Evolutionary conservation across 2,888 invertebrate genomes (phyloP).

Genomic region (Tetropium fuscum): DNA sequence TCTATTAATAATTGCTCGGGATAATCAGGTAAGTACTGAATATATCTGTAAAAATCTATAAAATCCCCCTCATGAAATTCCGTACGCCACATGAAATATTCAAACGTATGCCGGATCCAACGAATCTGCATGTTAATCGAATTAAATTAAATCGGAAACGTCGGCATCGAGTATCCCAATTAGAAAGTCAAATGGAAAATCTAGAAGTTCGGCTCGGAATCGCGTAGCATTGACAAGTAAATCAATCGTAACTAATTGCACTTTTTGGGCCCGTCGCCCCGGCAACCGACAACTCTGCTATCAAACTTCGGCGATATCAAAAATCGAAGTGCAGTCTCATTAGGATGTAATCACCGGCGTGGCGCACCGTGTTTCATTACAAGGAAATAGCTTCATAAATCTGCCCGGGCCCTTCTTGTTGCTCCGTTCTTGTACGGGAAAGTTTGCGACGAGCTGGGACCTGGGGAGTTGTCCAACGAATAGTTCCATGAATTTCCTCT

Average conservation of each 20-base stretch:
- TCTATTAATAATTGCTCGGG: no score
- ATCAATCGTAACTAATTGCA: constrained; percentile 43
- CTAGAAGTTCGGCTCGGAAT: constrained; percentile 32
- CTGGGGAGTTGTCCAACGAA: no score
- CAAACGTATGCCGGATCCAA: no score
- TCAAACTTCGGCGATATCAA: constrained; percentile 55
- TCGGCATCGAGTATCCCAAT: constrained; percentile 42
- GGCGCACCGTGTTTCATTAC: constrained; percentile 65
- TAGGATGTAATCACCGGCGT: constrained; percentile 64
- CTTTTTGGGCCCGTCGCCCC: constrained; percentile 35
- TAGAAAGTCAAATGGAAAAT: constrained; percentile 45
- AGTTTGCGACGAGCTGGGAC: no score
- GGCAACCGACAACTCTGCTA: constrained; percentile 20
- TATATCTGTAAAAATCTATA: no score
- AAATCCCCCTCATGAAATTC: no score
- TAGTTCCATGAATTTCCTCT: no score
- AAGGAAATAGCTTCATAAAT: constrained; percentile 66
- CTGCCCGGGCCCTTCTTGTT: constrained; percentile 42
- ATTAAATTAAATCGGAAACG: constrained; percentile 40
- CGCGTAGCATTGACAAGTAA: constrained; percentile 35
- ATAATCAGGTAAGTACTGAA: no score
- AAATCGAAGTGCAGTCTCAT: constrained; percentile 67
- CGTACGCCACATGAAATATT: no score
- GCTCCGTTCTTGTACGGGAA: background rate
- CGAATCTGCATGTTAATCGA: constrained; percentile 40